A percentile compares a stretch with the other conserved stretches of the same genome.
These are phyloP conservation scores for Lophura swinhoii DNA, from an alignment of 2,797 vertebrate genomes.

Conservation along the genomic window DNA sequence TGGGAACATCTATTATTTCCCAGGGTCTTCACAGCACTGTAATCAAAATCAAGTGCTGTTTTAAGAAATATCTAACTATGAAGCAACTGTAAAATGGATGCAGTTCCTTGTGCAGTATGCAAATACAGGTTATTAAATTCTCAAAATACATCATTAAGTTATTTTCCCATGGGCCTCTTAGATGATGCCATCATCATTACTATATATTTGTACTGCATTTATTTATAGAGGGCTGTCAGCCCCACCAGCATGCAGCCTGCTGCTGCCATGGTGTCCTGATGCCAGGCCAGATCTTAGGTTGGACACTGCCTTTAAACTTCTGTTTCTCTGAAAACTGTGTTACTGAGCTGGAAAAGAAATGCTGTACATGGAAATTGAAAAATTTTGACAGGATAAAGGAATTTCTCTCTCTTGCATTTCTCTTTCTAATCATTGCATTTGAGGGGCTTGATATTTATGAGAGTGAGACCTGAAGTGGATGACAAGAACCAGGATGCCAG, in stretches of 20 bases:
- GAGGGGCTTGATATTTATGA: not conserved
- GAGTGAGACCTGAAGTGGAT: not conserved
- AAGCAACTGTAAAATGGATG: not conserved
- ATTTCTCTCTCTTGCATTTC: not conserved
- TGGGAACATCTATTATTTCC: not conserved
- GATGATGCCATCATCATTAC: not conserved
- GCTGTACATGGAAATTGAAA: not conserved
- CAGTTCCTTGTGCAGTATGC: not conserved
- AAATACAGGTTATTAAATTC: not conserved
- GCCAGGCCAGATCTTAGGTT: not conserved
- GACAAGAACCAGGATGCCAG: not conserved
- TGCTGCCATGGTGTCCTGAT: not conserved
- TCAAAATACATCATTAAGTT: not conserved
- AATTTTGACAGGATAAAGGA: not conserved
- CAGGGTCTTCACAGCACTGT: not conserved
- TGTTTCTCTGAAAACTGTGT: not conserved
- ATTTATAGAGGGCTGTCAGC: not conserved
- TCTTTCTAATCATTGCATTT: not conserved
- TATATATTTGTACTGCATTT: not conserved
- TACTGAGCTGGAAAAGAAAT: not conserved
- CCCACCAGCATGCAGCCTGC: rapidly evolving
- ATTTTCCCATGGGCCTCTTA: not conserved
- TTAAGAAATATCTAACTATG: slow-evolving; percentile 15
- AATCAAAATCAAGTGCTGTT: not conserved
- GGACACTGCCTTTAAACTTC: not conserved